Conservation (phyloP, 23 tunicate genomes). For the Styela clava region DNA sequence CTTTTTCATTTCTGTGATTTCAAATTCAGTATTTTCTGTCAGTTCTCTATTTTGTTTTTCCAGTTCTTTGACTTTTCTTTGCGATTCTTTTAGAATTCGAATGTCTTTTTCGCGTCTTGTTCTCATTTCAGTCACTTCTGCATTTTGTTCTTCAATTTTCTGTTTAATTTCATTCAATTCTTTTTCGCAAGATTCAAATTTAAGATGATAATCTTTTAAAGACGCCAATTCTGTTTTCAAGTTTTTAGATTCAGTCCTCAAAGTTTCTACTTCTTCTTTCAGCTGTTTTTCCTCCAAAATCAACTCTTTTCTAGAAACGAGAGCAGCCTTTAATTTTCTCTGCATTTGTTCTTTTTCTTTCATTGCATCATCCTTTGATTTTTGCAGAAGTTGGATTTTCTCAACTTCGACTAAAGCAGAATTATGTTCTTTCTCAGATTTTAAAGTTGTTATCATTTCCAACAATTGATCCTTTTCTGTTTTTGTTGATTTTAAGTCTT, state of each 20-base stretch:
- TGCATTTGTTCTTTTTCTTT: slow-evolving; percentile 61
- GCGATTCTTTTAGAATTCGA: slow-evolving; percentile 15
- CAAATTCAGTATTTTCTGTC: not conserved
- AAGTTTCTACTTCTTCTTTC: slow-evolving; percentile 19
- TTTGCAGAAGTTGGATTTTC: slow-evolving; percentile 8
- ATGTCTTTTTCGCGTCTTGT: slow-evolving; percentile 17
- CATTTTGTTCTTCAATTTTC: not conserved
- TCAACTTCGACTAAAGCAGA: slow-evolving; percentile 1
- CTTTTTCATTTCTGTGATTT: slow-evolving; percentile 6
- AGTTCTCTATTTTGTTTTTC: not conserved
- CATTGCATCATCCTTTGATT: slow-evolving; percentile 10
- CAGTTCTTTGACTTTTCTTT: not conserved
- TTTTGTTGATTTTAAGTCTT: not conserved
- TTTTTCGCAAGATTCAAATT: not conserved
- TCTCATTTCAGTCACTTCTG: slow-evolving; percentile 10
- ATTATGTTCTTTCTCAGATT: not conserved
- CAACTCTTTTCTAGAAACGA: slow-evolving; percentile 75
- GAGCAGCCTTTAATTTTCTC: slow-evolving; percentile 79
- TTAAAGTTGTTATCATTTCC: slow-evolving; percentile 1
- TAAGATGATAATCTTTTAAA: not conserved
- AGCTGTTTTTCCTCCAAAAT: slow-evolving; percentile 35
- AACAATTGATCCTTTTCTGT: slow-evolving; percentile 12
- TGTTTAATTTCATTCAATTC: not conserved
- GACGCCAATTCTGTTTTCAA: not conserved
- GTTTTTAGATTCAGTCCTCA: not conserved